Conservation (phyloP, 1,140 invertebrate genomes). For the Drosophila persimilis region DNA sequence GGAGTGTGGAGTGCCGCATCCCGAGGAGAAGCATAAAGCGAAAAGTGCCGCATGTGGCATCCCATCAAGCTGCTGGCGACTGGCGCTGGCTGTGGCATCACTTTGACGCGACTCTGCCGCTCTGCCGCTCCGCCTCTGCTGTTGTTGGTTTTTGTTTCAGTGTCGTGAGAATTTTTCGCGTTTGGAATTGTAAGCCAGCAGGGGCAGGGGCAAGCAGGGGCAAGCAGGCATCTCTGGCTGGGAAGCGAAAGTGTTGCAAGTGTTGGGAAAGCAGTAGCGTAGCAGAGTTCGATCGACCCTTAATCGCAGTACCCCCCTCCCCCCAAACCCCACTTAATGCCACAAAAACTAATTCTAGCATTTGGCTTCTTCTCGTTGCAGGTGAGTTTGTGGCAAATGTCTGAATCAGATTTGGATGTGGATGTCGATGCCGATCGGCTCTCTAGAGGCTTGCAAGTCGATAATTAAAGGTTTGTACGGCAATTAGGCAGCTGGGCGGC, state of each 20-base stretch:
- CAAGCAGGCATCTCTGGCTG: slow-evolving; percentile 25
- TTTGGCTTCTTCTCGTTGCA: slow-evolving; percentile 48
- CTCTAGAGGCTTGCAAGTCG: slow-evolving; percentile 43
- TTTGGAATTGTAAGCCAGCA: slow-evolving; percentile 65
- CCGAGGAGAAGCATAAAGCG: background rate
- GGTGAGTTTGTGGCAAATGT: slow-evolving; percentile 57
- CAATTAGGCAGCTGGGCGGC: slow-evolving; percentile 72
- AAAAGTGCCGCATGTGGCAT: slow-evolving; percentile 57
- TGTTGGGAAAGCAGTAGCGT: slow-evolving; percentile 49
- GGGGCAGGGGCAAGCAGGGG: background rate
- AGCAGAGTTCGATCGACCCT: slow-evolving; percentile 22
- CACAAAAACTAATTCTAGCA: slow-evolving; percentile 32
- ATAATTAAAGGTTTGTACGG: slow-evolving; percentile 72
- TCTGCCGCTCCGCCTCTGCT: slow-evolving; percentile 27
- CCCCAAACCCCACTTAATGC: no score
- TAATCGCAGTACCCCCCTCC: no score
- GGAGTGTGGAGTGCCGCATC: slow-evolving; percentile 12
- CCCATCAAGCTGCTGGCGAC: slow-evolving; percentile 3
- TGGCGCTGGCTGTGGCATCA: slow-evolving; percentile 41
- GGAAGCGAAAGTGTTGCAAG: slow-evolving; percentile 55
- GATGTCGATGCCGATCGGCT: background rate
- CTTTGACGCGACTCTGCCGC: slow-evolving; percentile 34
- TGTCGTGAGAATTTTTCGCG: slow-evolving; percentile 79
- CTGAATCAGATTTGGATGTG: slow-evolving; percentile 5
- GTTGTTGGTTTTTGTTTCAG: slow-evolving; percentile 54